Evolutionary conservation across 2,888 invertebrate species (phyloP), one percentile per base, ranked within the genome.

Genomic region (Apamea sordens): DNA sequence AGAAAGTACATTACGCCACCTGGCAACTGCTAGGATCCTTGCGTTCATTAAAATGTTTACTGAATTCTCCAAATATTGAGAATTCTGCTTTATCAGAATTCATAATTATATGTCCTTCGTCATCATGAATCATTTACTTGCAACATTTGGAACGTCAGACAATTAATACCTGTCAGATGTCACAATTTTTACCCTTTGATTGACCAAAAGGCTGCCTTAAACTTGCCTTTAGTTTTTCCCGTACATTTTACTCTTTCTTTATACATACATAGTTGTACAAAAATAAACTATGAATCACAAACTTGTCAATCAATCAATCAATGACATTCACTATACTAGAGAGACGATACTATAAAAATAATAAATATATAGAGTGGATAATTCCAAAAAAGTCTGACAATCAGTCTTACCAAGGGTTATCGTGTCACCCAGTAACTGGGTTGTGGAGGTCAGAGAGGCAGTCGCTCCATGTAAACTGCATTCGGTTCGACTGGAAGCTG

Each of bases 81-180:
- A 41, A 41, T 41, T 41, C 41, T 41, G 41, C 71, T 28, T n/a
- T 50, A 47, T 21, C 2, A 47, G 11, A 59, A 59, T n/a, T 6
- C 21, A 53, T 53, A 21, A 7, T 36, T 36, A 64, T 64, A 50
- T 74, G 2, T 13, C 68, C 50, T 50, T 53, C 18, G 41, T 21
- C 21, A n/a, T 28, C 13, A 53, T 74, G 44, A 70, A 70, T 75
- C 56, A 70, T 28, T 41, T 0, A 28, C 28, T 61, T 11, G 13
- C n/a, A 41, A 56, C 18, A 50, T 41, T 44, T 50, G 24, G 32
- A 44, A 56, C 28, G 10, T 44, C 24, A 69, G 44, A 59, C 18
- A 44, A 69, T 69, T 24, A 69, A 74, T 69, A 74, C 41, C 69
- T 53, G 69, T 74, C 53, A 41, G 41, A 68, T 68, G 41, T 68